These are phyloP conservation scores for Bradypodion pumilum DNA, from an alignment of 2,797 vertebrate species.

Conservation along the genomic window DNA sequence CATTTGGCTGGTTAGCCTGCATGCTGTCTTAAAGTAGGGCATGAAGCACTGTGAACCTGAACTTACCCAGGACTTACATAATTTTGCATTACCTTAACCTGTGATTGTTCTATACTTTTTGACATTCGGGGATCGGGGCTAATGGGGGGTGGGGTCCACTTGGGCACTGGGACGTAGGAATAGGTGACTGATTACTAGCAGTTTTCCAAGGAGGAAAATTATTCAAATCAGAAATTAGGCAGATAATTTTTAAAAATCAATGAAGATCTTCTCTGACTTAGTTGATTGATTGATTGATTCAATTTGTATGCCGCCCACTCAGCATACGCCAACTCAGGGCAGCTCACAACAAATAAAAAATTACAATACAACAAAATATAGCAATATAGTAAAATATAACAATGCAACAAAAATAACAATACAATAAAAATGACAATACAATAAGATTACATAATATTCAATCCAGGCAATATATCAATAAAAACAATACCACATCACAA, in stretches of 20 bases:
- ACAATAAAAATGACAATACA: no score
- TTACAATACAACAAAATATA: no score
- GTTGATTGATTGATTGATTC: no score
- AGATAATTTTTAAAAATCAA: background rate
- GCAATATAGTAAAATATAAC: no score
- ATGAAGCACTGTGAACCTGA: background rate
- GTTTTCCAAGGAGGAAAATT: background rate
- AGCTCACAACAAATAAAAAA: no score
- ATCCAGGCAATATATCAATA: no score
- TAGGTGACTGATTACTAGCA: background rate
- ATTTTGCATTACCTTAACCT: background rate
- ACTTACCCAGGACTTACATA: background rate
- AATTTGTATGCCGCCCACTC: no score
- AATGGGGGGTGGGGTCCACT: background rate
- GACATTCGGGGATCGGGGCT: background rate
- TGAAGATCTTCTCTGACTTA: background rate
- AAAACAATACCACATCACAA: no score
- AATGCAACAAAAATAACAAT: no score
- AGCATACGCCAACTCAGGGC: no score
- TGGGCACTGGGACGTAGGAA: background rate
- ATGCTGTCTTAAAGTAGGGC: background rate
- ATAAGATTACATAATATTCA: no score
- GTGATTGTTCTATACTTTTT: background rate
- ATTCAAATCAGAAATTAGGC: background rate
- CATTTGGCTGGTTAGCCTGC: background rate